A percentile compares a stretch with the other conserved stretches of the same genome.
Evolutionary conservation across 2,888 invertebrate genomes (phyloP).

Genomic region (Phalangium opilio): DNA sequence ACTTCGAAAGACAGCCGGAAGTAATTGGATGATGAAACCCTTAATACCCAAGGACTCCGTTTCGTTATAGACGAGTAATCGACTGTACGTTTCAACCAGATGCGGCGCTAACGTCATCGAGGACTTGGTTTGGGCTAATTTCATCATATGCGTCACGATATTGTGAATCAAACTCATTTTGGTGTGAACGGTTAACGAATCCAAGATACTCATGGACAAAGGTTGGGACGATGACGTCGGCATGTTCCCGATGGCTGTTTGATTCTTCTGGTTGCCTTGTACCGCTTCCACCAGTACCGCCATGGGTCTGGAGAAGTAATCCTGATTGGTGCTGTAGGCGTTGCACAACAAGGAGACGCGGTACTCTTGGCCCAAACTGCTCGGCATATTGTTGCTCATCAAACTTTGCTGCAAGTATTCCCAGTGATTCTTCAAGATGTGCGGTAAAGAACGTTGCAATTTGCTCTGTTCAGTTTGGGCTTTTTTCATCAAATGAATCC

Average conservation of each 20-base stretch:
- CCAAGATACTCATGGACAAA: conserved; percentile 76
- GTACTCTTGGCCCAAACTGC: conserved; percentile 61
- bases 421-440: conserved; percentile 62
- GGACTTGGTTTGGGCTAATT: conserved; percentile 70
- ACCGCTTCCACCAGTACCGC: conserved; percentile 75
- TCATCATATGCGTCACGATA: conserved; percentile 58
- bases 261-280: conserved; percentile 33
- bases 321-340: conserved; percentile 71
- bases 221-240: conserved; percentile 40
- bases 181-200: conserved; percentile 85
- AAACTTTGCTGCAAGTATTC: conserved; percentile 62
- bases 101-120: conserved; percentile 63
- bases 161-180: conserved; percentile 78
- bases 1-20: conserved; percentile 79
- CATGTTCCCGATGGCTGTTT: conserved; percentile 2
- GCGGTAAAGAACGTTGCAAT: conserved; percentile 60
- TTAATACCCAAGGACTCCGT: conserved; percentile 93
- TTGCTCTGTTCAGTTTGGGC: conserved; percentile 67
- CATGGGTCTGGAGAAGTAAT: conserved; percentile 82
- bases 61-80: conserved; percentile 84
- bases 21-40: conserved; percentile 75
- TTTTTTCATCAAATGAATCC: conserved; percentile 89
- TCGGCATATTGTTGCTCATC: conserved; percentile 31
- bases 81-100: conserved; percentile 82
- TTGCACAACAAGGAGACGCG: conserved; percentile 83